Conservation (phyloP, 2,888 invertebrate genomes). For the Tiliacea citrago region DNA sequence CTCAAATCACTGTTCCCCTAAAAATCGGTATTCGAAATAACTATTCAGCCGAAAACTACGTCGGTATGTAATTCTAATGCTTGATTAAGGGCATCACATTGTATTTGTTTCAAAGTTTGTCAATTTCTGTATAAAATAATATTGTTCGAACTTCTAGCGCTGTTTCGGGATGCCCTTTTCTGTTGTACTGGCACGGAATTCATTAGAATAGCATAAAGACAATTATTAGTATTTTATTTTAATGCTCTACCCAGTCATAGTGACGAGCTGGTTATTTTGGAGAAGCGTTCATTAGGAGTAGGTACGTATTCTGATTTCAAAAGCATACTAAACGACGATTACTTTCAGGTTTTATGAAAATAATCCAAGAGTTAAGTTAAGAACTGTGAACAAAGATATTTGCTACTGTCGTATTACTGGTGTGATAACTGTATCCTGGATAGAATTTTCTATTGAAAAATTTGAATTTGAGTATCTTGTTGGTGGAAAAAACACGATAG, state of each 20-base stretch:
- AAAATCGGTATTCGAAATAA: background rate
- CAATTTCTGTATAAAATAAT: background rate
- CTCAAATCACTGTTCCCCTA: background rate
- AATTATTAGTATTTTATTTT: background rate
- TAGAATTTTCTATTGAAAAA: constrained; percentile 81
- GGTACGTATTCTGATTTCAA: background rate
- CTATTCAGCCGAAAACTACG: background rate
- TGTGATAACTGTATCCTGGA: constrained; percentile 85
- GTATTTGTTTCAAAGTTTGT: background rate
- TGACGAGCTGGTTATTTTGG: background rate
- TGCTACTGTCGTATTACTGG: constrained; percentile 82
- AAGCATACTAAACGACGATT: background rate
- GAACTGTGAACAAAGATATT: constrained; percentile 81
- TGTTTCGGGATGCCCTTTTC: background rate
- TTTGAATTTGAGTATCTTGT: constrained; percentile 81
- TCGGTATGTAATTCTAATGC: background rate
- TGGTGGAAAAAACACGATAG: constrained; percentile 72
- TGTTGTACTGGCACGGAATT: background rate
- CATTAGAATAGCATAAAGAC: background rate
- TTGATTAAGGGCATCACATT: background rate
- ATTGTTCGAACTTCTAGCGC: background rate
- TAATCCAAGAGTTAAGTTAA: constrained; percentile 82
- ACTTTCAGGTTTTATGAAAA: constrained; percentile 82
- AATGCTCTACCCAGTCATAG: no score
- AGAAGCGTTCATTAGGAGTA: background rate